Evolutionary conservation across 2,113 vertebrate species (phyloP).

Genomic region (Anoura caudifer): DNA sequence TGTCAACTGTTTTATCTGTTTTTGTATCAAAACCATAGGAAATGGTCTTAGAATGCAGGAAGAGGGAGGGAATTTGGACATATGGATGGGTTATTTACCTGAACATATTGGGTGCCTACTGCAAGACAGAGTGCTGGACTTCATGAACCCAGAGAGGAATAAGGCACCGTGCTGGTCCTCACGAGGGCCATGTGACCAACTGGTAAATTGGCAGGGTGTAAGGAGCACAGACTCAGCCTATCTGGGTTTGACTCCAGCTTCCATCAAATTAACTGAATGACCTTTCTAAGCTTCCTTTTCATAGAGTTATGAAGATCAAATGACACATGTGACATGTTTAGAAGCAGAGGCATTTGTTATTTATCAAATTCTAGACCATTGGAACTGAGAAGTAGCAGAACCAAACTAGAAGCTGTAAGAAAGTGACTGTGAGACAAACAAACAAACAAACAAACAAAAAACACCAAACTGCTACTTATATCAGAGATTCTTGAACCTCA

Average conservation of each 20-base stretch:
- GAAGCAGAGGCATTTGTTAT: not conserved
- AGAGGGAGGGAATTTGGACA: not conserved
- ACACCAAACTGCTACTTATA: not conserved
- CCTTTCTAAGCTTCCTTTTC: not conserved
- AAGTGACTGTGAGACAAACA: not conserved
- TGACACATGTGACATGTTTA: not conserved
- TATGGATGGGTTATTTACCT: not conserved
- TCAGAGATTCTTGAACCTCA: not conserved
- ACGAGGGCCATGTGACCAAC: not conserved
- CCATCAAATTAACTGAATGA: not conserved
- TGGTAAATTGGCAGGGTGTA: rapidly evolving
- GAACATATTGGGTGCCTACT: not conserved
- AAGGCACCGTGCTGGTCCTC: not conserved
- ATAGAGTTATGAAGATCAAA: not conserved
- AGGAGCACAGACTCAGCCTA: not conserved
- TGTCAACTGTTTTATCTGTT: not conserved
- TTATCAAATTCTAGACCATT: not conserved
- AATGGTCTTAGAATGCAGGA: not conserved
- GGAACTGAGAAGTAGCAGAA: not conserved
- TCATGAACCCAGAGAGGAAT: not conserved
- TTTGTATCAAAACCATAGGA: not conserved
- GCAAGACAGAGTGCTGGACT: not conserved
- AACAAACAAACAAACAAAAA: not conserved
- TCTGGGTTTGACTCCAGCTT: not conserved
- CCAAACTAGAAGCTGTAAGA: not conserved